Evolutionary conservation across 2,113 vertebrate genomes (phyloP).

Genomic region (Pyxicephalus adspersus): DNA sequence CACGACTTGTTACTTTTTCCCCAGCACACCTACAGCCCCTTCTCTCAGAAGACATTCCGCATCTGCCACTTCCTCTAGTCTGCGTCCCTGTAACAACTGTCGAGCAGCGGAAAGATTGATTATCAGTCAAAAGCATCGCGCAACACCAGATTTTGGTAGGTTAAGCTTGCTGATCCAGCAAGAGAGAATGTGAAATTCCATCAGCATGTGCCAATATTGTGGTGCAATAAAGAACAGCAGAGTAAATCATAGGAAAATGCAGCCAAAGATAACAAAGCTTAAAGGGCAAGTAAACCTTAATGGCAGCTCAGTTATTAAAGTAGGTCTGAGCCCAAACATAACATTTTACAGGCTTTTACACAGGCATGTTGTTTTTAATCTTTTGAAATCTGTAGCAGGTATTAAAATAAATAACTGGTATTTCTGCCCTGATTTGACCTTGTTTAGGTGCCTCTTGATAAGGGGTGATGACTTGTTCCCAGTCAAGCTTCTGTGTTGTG

Average conservation of each 20-base stretch:
- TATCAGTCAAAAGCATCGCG: slow-evolving; percentile 92
- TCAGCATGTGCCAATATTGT: slow-evolving; percentile 83
- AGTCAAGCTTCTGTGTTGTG: too few relatives aligned
- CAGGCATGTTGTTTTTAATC: too few relatives aligned
- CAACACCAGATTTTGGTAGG: slow-evolving; percentile 92
- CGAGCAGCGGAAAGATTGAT: slow-evolving; percentile 94
- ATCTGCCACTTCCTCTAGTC: slow-evolving; percentile 93
- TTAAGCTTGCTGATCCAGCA: slow-evolving; percentile 97
- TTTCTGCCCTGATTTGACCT: too few relatives aligned
- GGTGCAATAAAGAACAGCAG: slow-evolving; percentile 86
- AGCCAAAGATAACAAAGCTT: slow-evolving; percentile 88
- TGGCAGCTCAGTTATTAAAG: too few relatives aligned
- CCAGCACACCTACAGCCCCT: slow-evolving; percentile 85
- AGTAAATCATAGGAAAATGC: slow-evolving; percentile 82
- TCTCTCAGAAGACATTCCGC: slow-evolving; percentile 89
- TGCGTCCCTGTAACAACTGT: slow-evolving; percentile 92
- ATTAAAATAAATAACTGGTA: too few relatives aligned
- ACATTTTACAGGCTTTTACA: too few relatives aligned
- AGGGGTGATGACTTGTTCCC: too few relatives aligned
- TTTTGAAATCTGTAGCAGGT: too few relatives aligned
- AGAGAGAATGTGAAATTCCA: slow-evolving; percentile 86
- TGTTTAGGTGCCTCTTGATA: too few relatives aligned
- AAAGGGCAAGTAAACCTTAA: slow-evolving; percentile 7
- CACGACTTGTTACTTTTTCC: slow-evolving; percentile 76
- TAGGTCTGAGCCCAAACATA: too few relatives aligned